Conservation (phyloP, 35 echinoderm and acorn worm genomes). For the Apostichopus japonicus region DNA sequence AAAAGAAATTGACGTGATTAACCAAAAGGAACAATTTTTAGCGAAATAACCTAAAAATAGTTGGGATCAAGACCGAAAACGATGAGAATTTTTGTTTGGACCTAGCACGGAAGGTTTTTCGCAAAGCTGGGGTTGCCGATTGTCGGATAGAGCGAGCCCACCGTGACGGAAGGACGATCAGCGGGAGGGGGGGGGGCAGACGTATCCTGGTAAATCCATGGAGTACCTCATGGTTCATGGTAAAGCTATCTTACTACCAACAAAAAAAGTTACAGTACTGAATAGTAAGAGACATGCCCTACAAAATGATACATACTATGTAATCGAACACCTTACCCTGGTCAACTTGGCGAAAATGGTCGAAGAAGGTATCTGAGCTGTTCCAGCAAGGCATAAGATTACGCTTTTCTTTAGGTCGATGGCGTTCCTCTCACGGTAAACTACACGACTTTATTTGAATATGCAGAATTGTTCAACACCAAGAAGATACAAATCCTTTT, state of each 20-base stretch:
- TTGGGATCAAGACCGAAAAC: neutral
- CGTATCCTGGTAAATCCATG: neutral
- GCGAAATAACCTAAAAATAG: neutral
- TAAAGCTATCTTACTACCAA: constrained; percentile 14
- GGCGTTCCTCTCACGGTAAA: constrained; percentile 7
- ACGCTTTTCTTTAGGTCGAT: neutral
- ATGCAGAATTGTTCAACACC: too few relatives aligned
- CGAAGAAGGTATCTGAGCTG: neutral
- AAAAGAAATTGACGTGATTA: too few relatives aligned
- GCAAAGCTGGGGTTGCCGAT: neutral
- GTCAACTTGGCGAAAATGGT: neutral
- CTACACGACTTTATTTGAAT: neutral
- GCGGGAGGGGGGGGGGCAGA: neutral
- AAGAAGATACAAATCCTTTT: too few relatives aligned
- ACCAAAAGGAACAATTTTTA: too few relatives aligned
- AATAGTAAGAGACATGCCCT: neutral
- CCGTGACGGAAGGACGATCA: too few relatives aligned
- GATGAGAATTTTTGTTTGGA: neutral
- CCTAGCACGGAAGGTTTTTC: neutral
- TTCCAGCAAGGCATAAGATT: neutral
- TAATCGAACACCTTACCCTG: neutral
- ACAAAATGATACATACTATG: neutral
- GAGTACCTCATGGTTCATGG: too few relatives aligned
- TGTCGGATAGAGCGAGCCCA: too few relatives aligned
- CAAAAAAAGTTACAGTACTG: neutral